Percentiles rank a stretch among this genome's conserved stretches.
phyloP scores from a whole-genome alignment of 2,888 invertebrate genomes.

The Lissonota sp. region DNA sequence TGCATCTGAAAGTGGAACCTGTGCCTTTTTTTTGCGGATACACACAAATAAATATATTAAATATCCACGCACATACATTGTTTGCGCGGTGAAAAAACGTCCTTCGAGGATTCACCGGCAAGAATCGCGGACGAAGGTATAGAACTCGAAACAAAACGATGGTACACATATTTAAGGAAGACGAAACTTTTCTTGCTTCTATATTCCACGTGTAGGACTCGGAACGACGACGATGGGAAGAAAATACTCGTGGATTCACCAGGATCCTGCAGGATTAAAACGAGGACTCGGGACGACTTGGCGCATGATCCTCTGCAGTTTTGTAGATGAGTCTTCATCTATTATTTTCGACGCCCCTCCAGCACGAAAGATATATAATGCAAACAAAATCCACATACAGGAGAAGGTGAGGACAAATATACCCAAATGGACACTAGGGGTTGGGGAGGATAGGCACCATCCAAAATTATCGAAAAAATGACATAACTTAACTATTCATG shows the following conservation, averaged over 20 bases:
- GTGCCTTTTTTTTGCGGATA: background rate
- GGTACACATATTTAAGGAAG: background rate
- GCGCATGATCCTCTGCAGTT: constrained; percentile 45
- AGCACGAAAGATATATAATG: constrained; percentile 9
- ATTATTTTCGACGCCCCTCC: constrained; percentile 59
- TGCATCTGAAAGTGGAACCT: no score
- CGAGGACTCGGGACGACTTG: constrained; percentile 34
- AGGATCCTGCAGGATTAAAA: constrained; percentile 24
- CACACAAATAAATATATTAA: background rate
- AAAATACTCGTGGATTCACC: constrained; percentile 34
- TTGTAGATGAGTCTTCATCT: constrained; percentile 26
- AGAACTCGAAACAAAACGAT: background rate
- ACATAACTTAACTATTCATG: no score
- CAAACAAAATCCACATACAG: background rate
- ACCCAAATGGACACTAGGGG: no score
- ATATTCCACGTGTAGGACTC: no score
- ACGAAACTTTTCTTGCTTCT: background rate
- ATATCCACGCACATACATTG: background rate
- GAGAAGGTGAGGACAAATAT: no score
- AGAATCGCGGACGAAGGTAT: background rate
- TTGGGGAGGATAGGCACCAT: no score
- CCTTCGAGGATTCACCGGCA: constrained; percentile 11
- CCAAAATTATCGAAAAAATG: no score
- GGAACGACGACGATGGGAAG: background rate
- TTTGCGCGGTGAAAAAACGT: constrained; percentile 2